Evolutionary conservation across 2,113 vertebrate species (phyloP), one percentile per base, ranked within the genome.

Genomic region (Acanthochromis polyacanthus): DNA sequence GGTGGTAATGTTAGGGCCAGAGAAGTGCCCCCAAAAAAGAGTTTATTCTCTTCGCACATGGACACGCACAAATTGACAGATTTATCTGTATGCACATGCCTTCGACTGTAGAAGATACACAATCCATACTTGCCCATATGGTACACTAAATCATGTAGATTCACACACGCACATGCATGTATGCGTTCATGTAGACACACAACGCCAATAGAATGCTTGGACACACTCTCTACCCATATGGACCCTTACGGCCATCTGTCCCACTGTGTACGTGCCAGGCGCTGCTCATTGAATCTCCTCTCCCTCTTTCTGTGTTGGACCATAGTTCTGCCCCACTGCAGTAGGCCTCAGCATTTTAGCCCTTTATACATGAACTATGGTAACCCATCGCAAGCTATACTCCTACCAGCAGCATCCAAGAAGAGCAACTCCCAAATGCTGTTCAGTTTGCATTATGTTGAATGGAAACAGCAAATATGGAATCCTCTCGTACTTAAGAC

Each of bases 181-280:
- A 57, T 59, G 67, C 12, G 9, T 75, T 68, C 75, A 65, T 75
- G 61, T 70, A 59, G 74, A 83, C 55, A 78, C 72, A 77, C 74
- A 73, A 78, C 69, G 73, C 81, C 82, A 87, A 10, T 32, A 60
- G 69, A 91, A 55, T 4, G 59, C 75, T 84, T 87, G 86, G 88
- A 79, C 82, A 84, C 82, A 30, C 73, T 76, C 82, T 59, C 58
- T 56, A 50, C 51, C 87, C 92, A 89, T 89, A 92, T 91, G 91
- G 93, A 84, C 89, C 72, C 82, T 90, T 84, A 23, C 1, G 69
- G 84, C 93, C 93, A 93, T 93, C 93, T 93, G 93, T 90, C 86
- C 81, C 55, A 52, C 59, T 79, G 64, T 63, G 62, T 43, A 19
- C 5, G 11, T 88, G 92, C 93, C 93, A 93, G 85, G 79, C 53